A percentile compares a stretch with the other conserved stretches of the same genome.
These are phyloP conservation scores for Drosophila nannoptera DNA, from an alignment of 1,140 invertebrate species.

Conservation along the genomic window DNA sequence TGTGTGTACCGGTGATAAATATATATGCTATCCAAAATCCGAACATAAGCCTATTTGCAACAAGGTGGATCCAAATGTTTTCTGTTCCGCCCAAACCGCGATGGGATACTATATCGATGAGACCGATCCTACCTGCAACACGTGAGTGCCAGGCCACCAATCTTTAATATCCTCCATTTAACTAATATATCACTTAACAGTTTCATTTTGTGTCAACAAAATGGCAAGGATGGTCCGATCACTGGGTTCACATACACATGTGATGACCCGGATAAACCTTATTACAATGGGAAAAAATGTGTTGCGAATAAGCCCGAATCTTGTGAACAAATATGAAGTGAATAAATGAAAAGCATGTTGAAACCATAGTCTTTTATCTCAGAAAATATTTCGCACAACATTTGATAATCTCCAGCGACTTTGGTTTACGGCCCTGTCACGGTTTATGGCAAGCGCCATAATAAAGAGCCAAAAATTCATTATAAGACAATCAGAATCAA, in stretches of 20 bases:
- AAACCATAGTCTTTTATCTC: neutral
- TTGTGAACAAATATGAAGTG: neutral
- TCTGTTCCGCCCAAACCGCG: neutral
- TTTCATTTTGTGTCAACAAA: conserved; percentile 27
- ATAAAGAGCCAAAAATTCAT: neutral
- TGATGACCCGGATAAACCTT: conserved; percentile 2
- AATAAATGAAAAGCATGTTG: neutral
- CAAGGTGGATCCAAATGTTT: neutral
- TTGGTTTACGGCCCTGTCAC: neutral
- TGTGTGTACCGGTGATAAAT: conserved; percentile 49
- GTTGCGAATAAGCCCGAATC: conserved; percentile 4
- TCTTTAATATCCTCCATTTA: neutral
- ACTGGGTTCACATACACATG: neutral
- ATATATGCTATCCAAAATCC: conserved; percentile 38
- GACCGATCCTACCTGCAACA: conserved; percentile 42
- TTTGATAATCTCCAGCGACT: too few relatives aligned
- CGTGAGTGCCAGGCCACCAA: conserved; percentile 6
- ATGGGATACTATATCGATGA: conserved; percentile 10
- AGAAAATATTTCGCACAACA: neutral
- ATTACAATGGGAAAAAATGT: conserved; percentile 23
- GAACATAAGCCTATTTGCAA: conserved; percentile 26
- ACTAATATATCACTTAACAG: conserved; percentile 20
- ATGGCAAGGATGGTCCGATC: neutral
- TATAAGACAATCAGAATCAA: neutral
- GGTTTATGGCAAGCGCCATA: conserved; percentile 1